Conservation (phyloP, 2,797 vertebrate genomes). For the Nannoperca obscura region DNA sequence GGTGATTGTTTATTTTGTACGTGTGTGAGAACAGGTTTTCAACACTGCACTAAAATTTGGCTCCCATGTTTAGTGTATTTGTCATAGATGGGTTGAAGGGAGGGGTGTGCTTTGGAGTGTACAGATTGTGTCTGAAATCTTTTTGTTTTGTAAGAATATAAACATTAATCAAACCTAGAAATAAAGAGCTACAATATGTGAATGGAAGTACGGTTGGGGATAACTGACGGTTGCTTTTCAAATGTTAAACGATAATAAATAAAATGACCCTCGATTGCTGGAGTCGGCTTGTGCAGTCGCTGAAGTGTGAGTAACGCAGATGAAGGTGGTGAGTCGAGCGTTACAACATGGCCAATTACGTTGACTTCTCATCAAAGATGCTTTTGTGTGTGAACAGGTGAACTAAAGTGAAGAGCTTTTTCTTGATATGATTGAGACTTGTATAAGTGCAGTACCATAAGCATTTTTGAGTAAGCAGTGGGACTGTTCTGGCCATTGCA, state of each 20-base stretch:
- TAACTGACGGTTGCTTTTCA: constrained; percentile 83
- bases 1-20: constrained; percentile 77
- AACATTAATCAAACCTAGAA: constrained; percentile 83
- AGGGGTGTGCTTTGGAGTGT: constrained; percentile 71
- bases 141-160: constrained; percentile 83
- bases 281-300: constrained; percentile 22
- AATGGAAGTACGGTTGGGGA: constrained; percentile 78
- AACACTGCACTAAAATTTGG: constrained; percentile 86
- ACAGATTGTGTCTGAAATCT: constrained; percentile 74
- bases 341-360: background rate
- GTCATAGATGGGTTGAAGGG: constrained; percentile 68
- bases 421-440: background rate
- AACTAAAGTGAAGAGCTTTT: background rate
- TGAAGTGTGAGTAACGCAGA: background rate
- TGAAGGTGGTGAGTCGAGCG: background rate
- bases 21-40: constrained; percentile 78
- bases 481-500: background rate
- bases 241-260: constrained; percentile 87
- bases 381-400: background rate
- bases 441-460: no score
- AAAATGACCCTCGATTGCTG: constrained; percentile 72
- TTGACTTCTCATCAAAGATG: background rate
- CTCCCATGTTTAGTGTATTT: constrained; percentile 75
- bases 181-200: constrained; percentile 85
- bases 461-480: no score